Base-by-base conservation (phyloP, 2,113 vertebrate species). In the Okapia johnstoni region DNA sequence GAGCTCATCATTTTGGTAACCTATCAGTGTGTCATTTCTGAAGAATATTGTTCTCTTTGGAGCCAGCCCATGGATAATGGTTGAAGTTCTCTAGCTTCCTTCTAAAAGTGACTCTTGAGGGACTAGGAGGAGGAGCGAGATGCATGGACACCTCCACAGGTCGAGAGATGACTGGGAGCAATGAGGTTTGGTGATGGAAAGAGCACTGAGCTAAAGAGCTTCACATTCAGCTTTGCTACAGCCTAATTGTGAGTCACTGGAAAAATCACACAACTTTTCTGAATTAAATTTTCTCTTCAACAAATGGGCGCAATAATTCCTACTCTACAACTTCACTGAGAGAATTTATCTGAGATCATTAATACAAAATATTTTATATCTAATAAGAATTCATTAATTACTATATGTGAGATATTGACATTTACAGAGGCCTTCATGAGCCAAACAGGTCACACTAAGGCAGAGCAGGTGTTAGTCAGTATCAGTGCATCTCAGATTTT, bases 121-220 rank as follows among this genome's bases (percentile, higher is more conserved):
- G 10, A 5, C 2, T 9, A 40, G 4, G 23, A 33, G 1, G 3
- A 33, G 30, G 33, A 81, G 28, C 14, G 14, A 28, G 6, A 36
- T 2, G 1, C 1, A 2, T 28, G 21, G 5, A 10, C 0, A 46
- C 9, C 10, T 5, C 77, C 36, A 16, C 5, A 12, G 3, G 57
- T 77, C 16, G 10, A 9, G 63, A 40, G 25, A 23, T 50, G 58
- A 43, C 3, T 8, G 70, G 40, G 26, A 54, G 16, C 30, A 55
- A 0, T 50, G 28, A 21, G 9, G 11, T 23, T n/a, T 80, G 28
- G 11, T 52, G 46, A 54, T 40, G 50, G 57, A 87, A 90, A 52
- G 1, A 57, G 1, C 26, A 55, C 21, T 40, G 36, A 61, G n/a
- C 33, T 63, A 48, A 36, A 0, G 10, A 55, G 36, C 52, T 63